A percentile compares a stretch with the other conserved stretches of the same genome.
Evolutionary conservation across 2,113 vertebrate genomes (phyloP).

Genomic region (Myrmophylax atrothorax): DNA sequence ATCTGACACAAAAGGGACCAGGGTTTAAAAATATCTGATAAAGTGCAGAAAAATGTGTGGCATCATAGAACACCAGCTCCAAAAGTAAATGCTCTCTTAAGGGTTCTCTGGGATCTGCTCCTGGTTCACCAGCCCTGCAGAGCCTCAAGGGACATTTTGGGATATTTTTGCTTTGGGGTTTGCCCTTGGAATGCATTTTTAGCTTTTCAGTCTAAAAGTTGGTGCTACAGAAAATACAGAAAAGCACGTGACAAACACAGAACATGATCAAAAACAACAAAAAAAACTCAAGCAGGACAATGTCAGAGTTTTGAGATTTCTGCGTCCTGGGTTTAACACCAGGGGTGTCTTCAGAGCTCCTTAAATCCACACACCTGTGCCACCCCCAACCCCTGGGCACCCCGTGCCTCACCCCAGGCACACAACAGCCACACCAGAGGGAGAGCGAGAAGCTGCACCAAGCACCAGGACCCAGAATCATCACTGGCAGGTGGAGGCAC

Average conservation of each 20-base stretch:
- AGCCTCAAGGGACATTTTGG: background rate
- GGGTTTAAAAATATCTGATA: background rate
- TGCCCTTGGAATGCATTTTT: background rate
- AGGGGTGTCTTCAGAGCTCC: background rate
- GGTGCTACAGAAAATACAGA: background rate
- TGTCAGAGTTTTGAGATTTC: background rate
- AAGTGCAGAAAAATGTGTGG: background rate
- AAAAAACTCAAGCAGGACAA: background rate
- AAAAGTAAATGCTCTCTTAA: background rate
- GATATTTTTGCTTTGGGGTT: background rate
- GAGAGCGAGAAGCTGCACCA: background rate
- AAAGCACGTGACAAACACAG: rapidly evolving
- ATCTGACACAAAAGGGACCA: background rate
- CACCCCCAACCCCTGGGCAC: background rate
- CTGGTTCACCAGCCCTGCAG: background rate
- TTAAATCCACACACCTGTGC: background rate
- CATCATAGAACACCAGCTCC: background rate
- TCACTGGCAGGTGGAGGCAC: background rate
- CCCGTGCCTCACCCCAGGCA: background rate
- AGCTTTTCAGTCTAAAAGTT: background rate
- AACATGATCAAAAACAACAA: background rate
- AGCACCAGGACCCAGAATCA: background rate
- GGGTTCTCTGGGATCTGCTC: background rate
- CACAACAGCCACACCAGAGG: background rate
- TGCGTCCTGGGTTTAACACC: background rate